Percentiles rank a stretch among this genome's conserved stretches.
phyloP scores from a whole-genome alignment of 2,113 vertebrate species.

The Climacteris rufus region DNA sequence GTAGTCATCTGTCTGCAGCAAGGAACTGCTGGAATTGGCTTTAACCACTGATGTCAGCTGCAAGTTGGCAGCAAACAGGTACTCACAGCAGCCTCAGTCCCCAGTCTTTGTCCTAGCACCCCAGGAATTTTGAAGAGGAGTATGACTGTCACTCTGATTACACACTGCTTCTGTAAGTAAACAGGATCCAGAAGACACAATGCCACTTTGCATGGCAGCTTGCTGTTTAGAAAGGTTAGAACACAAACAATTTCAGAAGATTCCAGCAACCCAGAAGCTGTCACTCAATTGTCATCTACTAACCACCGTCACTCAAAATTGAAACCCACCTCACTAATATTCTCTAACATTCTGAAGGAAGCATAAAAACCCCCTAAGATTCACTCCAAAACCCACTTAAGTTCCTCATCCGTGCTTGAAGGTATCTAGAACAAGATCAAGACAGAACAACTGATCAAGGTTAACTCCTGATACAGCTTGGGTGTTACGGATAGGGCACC shows the following conservation, averaged over 20 bases:
- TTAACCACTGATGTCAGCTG: background rate
- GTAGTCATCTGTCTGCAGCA: background rate
- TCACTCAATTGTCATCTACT: background rate
- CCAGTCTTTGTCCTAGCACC: background rate
- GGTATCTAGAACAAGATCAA: background rate
- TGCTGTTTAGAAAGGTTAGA: background rate
- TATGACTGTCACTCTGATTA: background rate
- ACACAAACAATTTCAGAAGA: background rate
- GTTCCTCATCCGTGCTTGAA: background rate
- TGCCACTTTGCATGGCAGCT: background rate
- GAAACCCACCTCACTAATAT: background rate
- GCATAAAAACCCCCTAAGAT: background rate
- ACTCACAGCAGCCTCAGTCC: background rate
- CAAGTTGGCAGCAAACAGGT: background rate
- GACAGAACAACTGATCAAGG: background rate
- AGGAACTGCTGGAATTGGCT: background rate
- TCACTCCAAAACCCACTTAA: background rate
- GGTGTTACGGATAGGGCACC: background rate
- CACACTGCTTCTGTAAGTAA: background rate
- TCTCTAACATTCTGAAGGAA: background rate
- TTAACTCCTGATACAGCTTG: background rate
- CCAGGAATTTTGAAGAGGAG: background rate
- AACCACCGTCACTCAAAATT: background rate
- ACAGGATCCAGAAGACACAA: background rate
- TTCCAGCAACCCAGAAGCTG: background rate